Conservation (phyloP, 2,888 invertebrate genomes). For the Drosophila setosimentum region DNA sequence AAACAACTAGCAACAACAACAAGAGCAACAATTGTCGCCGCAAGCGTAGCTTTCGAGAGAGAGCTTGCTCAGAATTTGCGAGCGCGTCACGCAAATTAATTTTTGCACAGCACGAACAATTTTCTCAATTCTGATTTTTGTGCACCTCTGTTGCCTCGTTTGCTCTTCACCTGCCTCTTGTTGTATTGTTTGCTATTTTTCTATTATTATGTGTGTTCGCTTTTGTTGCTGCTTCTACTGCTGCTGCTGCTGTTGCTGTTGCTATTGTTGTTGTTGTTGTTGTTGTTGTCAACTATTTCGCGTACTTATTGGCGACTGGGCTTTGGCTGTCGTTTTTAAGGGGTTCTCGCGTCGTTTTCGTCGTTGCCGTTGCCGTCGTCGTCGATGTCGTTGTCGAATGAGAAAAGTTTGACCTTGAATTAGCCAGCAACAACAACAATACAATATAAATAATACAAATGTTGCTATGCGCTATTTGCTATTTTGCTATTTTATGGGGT, state of each 20-base stretch:
- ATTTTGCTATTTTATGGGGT: constrained; percentile 4
- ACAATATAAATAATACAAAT: constrained; percentile 25
- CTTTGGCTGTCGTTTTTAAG: constrained; percentile 54
- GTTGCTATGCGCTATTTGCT: constrained; percentile 75
- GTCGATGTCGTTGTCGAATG: constrained; percentile 55
- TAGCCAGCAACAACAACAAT: constrained; percentile 25
- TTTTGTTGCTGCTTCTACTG: constrained; percentile 25
- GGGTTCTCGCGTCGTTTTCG: constrained; percentile 61
- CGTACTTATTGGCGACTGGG: constrained; percentile 60
- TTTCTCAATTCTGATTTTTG: constrained; percentile 24
- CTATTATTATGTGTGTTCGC: constrained; percentile 58
- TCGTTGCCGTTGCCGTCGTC: constrained; percentile 37
- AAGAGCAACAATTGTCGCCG: constrained; percentile 8
- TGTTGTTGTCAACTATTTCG: constrained; percentile 75
- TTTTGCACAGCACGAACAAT: constrained; percentile 8
- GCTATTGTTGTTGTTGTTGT: constrained; percentile 37
- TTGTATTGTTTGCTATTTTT: constrained; percentile 49
- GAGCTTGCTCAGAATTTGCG: constrained; percentile 36
- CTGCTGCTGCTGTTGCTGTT: constrained; percentile 36
- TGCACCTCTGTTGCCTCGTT: constrained; percentile 4
- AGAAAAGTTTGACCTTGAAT: constrained; percentile 85
- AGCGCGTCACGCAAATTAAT: constrained; percentile 29
- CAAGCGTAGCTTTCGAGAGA: constrained; percentile 52
- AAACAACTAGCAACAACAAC: not conserved
- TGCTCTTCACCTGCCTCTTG: constrained; percentile 41